Evolutionary conservation across 23 tunicate species (phyloP).

Genomic region (Styela plicata): DNA sequence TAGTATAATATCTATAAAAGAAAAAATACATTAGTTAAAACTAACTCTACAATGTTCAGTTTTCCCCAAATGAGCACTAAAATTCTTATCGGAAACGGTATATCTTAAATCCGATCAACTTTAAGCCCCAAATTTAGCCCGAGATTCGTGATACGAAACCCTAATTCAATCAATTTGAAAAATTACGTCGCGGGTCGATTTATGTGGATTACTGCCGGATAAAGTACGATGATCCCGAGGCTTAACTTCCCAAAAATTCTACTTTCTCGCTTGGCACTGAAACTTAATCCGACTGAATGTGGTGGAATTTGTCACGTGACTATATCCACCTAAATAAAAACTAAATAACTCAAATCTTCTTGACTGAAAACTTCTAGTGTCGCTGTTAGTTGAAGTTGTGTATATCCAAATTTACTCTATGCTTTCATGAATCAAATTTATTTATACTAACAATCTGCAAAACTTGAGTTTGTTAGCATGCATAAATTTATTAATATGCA

Average conservation of each 20-base stretch:
- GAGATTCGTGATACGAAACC: neutral
- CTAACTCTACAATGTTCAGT: neutral
- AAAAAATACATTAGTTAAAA: too few species aligned
- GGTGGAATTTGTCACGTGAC: neutral
- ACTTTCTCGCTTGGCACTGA: slow-evolving; percentile 10
- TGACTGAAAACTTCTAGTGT: too few species aligned
- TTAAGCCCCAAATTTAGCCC: neutral
- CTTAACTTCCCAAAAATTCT: slow-evolving; percentile 8
- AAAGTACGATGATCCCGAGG: neutral
- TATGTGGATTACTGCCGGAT: neutral
- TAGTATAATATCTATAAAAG: too few species aligned
- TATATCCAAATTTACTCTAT: too few species aligned
- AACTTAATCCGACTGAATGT: neutral
- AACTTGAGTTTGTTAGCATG: too few species aligned
- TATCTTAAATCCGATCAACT: neutral
- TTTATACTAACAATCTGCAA: too few species aligned
- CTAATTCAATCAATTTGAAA: neutral
- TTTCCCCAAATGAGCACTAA: neutral
- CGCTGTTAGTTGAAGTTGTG: too few species aligned
- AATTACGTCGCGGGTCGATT: neutral
- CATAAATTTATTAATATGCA: too few species aligned
- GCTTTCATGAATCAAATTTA: too few species aligned
- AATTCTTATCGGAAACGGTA: neutral
- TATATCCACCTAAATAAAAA: too few species aligned
- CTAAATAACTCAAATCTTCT: too few species aligned